Evolutionary conservation across 2,888 invertebrate species (phyloP).

Genomic region (Drosophila robusta): DNA sequence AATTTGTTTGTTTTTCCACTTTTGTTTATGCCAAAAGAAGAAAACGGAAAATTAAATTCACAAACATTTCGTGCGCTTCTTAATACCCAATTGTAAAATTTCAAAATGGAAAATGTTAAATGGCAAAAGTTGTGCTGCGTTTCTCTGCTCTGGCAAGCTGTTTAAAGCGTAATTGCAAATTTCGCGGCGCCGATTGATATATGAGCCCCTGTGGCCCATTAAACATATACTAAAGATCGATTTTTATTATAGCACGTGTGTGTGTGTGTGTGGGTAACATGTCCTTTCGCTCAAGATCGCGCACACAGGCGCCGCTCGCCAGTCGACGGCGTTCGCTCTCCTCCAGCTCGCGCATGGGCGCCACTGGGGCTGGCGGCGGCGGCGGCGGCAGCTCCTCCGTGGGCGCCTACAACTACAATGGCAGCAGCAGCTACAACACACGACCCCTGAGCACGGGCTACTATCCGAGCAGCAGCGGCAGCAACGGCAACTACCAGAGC

Average conservation of each 20-base stretch:
- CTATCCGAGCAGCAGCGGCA: constrained; percentile 75
- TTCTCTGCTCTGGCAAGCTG: constrained; percentile 11
- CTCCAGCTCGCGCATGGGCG: constrained; percentile 86
- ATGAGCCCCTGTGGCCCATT: constrained; percentile 28
- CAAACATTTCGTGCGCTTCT: constrained; percentile 50
- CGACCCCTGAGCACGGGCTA: constrained; percentile 84
- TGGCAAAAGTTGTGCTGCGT: constrained; percentile 4
- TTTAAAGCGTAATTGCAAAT: constrained; percentile 46
- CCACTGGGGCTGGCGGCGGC: constrained; percentile 32
- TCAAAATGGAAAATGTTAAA: constrained; percentile 23
- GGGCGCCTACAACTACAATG: constrained; percentile 46
- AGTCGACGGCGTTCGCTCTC: constrained; percentile 85
- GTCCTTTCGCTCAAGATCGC: constrained; percentile 85
- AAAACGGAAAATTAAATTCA: constrained; percentile 37
- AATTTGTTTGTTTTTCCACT: constrained; percentile 65
- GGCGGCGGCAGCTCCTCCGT: constrained; percentile 35
- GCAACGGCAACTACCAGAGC: constrained; percentile 78
- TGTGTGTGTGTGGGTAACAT: constrained; percentile 54
- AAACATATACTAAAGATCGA: constrained; percentile 11
- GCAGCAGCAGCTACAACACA: constrained; percentile 61
- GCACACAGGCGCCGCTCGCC: constrained; percentile 84
- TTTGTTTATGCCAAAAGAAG: constrained; percentile 71
- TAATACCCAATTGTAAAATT: constrained; percentile 25
- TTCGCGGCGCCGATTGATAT: constrained; percentile 35
- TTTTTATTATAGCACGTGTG: constrained; percentile 25